Evolutionary conservation across 1,140 invertebrate species (phyloP), one percentile per base, ranked within the genome.

Genomic region (Eubasilissa regina): DNA sequence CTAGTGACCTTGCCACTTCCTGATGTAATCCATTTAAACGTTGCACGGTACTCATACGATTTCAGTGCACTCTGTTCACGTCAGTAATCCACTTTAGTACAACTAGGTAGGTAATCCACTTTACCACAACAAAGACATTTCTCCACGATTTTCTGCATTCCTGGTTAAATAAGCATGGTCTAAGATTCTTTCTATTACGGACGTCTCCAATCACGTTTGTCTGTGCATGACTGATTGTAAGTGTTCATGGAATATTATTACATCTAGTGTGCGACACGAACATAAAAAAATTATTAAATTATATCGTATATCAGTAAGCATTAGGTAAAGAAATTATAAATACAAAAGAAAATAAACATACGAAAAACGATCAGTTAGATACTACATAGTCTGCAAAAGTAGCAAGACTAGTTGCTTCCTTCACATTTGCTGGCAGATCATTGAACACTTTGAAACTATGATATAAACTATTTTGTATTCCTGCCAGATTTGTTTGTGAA

Each of bases 21-120:
- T 6, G 1, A 6, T 35, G 25, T 64, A 64, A 64, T 35, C 60
- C 60, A 64, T 19, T 64, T 64, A 64, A 25, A n/a, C 10, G 60
- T 25, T 64, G 60, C 60, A 17, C 7, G 35, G 8, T 43, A 21
- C 12, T 4, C 25, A 21, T 43, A 43, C 17, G 58, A 62, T 43
- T 62, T 62, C 58, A 62, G 0, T 64, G 60, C 60, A 64, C 35
- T 25, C 60, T 21, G n/a, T 25, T 21, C 60, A 64, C 58, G 58
- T 62, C 0, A 64, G 35, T 64, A 64, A 64, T 64, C 60, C 60
- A 43, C 35, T 64, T 64, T 43, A 12, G 21, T 58, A 19, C 21
- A 17, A 19, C 55, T 58, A 9, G 55, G 7, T 53, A 6, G 0
- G 6, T 19, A 21, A 19, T 60, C 15, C 17, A 19, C 15, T 60